These are phyloP conservation scores for Sturmia bella DNA, from an alignment of 2,888 invertebrate genomes.

Conservation along the genomic window DNA sequence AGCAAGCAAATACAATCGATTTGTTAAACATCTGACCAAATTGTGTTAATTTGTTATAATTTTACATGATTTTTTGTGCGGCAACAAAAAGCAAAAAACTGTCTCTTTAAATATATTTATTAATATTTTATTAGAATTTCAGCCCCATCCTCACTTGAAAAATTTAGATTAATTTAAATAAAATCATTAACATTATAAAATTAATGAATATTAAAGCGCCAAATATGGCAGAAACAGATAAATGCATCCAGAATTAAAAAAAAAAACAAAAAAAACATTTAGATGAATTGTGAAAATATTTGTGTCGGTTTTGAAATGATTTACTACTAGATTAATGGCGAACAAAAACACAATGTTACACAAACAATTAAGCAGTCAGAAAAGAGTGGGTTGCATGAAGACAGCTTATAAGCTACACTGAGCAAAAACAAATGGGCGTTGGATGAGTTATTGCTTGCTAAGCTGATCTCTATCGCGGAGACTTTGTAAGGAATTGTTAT, in stretches of 20 bases:
- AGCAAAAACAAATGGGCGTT: slow-evolving; percentile 31
- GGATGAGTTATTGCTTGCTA: not conserved
- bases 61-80: too few species aligned
- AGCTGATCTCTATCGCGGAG: slow-evolving; percentile 6
- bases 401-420: slow-evolving; percentile 30
- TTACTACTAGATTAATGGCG: slow-evolving; percentile 39
- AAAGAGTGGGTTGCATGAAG: slow-evolving; percentile 9
- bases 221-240: slow-evolving; percentile 35
- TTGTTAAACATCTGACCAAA: slow-evolving; percentile 13
- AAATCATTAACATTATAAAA: slow-evolving; percentile 18
- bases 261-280: not conserved
- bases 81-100: slow-evolving; percentile 12
- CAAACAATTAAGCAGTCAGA: slow-evolving; percentile 9
- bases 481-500: slow-evolving; percentile 7
- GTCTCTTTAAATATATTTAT: slow-evolving; percentile 53
- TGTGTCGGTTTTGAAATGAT: slow-evolving; percentile 41
- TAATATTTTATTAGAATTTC: slow-evolving; percentile 24
- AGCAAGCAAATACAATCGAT: not conserved
- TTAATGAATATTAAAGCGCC: not conserved
- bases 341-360: not conserved
- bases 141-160: not conserved
- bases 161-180: slow-evolving; percentile 40
- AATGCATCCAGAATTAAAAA: slow-evolving; percentile 7
- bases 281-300: slow-evolving; percentile 27
- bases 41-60: not conserved